Evolutionary conservation across 1,140 invertebrate genomes (phyloP).

Genomic region (Cherax quadricarinatus): DNA sequence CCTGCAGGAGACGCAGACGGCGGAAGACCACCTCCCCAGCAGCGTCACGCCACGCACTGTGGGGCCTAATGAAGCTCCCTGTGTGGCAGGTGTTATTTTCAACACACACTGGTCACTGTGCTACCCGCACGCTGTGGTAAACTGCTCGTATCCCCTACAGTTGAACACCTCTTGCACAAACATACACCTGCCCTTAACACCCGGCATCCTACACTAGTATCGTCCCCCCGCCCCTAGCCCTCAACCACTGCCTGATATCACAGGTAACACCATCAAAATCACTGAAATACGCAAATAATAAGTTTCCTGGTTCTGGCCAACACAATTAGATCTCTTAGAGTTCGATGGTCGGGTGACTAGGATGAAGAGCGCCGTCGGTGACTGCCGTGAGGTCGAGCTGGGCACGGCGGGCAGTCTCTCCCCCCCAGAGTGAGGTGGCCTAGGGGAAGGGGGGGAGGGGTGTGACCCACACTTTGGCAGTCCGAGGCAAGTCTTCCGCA

Average conservation of each 20-base stretch:
- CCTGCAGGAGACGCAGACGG: not conserved
- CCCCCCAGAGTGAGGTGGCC: not conserved
- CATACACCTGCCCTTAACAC: not conserved
- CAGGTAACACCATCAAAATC: not conserved
- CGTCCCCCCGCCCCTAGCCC: conserved; percentile 1
- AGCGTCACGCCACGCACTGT: not conserved
- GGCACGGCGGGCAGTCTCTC: not conserved
- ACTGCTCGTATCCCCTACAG: not conserved
- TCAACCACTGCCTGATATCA: not conserved
- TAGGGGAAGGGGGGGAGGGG: not conserved
- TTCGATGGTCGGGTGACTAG: not conserved
- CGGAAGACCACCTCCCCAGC: not conserved
- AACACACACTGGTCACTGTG: not conserved
- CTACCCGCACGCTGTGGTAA: conserved; percentile 2
- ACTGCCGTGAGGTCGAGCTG: not conserved
- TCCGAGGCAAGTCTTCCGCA: conserved; percentile 1
- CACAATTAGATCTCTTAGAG: not conserved
- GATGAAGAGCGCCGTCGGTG: not conserved
- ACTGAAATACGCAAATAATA: not conserved
- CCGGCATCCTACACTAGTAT: not conserved
- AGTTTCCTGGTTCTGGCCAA: not conserved
- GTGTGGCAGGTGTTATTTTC: conserved; percentile 11
- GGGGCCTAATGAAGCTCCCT: not conserved
- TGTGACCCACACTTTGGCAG: not conserved
- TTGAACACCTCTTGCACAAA: not conserved